Evolutionary conservation across 35 echinoderm and acorn worm species (phyloP), one percentile per base, ranked within the genome.

Genomic region (Hemicentrotus pulcherrimus): DNA sequence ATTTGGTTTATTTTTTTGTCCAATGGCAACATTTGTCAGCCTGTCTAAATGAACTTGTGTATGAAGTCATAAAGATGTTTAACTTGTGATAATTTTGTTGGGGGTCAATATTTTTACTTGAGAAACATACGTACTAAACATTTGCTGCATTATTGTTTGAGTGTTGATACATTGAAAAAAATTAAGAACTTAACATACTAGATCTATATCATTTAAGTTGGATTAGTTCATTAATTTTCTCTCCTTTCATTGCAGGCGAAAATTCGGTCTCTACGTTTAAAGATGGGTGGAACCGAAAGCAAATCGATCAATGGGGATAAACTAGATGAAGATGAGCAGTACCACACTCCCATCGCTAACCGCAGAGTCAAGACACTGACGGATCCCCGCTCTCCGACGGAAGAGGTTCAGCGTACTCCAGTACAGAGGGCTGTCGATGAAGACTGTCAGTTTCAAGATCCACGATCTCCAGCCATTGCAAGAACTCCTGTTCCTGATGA

Each of bases 381-480:
- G 47, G 98, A 99, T 89, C 98, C 98, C 6, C 95, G 98, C 9
- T 99, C 98, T 47, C 65, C 22, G 65, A 97, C 97, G 48, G 97
- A 95, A 47, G 97, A 85, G 22, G 94, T 99, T 0, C 30, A 95
- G 2, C 95, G 98, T 85, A 99, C 98, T 41, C 98, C 98, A 2
- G 24, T 97, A 0, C 95, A 96, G 22, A 97, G 95, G 86, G 31
- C 94, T 4, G 91, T 50, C 6, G 86, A 46, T 0, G 94, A 94
- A 9, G 94, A 86, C 33, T 46, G 92, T 12, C 52, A 32, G 55
- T 97, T 98, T 96, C 86, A 96, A 47, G 96, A 99, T 52, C 96
- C 98, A 13, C 94, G 96, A 33, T 97, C 97, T 31, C 96, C 97
- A 9, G 97, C 95, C 22, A 91, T 88, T 87, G 87, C 94, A 28